Evolutionary conservation across 1,140 invertebrate species (phyloP).

Genomic region (Reticulitermes speratus): DNA sequence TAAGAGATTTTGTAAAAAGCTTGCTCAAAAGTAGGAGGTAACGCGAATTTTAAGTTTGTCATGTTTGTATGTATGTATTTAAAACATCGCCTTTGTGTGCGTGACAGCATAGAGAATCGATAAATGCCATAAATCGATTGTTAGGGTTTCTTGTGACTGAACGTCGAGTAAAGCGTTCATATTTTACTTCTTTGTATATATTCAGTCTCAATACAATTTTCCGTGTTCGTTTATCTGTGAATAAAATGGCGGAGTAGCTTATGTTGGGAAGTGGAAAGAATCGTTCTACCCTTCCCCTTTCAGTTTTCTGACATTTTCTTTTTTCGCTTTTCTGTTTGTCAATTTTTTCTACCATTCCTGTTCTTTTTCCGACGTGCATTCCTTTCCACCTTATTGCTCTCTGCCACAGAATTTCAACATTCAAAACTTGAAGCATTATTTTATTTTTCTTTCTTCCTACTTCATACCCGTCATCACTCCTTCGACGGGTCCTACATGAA

Average conservation of each 20-base stretch:
- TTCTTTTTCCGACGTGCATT: not conserved
- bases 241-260: slow-evolving; percentile 7
- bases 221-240: slow-evolving; percentile 1
- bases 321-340: not conserved
- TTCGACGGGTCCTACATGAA: not conserved
- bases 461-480: not conserved
- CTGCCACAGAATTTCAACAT: slow-evolving; percentile 5
- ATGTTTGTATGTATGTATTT: not conserved
- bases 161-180: not conserved
- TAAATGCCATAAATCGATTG: slow-evolving; percentile 2
- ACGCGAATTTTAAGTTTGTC: not conserved
- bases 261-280: not conserved
- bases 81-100: not conserved
- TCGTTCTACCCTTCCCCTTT: not conserved
- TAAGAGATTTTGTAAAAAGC: not conserved
- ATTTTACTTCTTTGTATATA: not conserved
- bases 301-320: not conserved
- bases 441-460: not conserved
- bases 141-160: not conserved
- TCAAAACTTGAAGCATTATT: slow-evolving; percentile 4
- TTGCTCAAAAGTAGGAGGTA: not conserved
- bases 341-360: not conserved
- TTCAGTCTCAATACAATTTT: not conserved
- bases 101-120: not conserved
- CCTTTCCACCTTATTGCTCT: slow-evolving; percentile 13